These are phyloP conservation scores for Gymnorhina tibicen DNA, from an alignment of 2,113 vertebrate genomes.

Conservation along the genomic window DNA sequence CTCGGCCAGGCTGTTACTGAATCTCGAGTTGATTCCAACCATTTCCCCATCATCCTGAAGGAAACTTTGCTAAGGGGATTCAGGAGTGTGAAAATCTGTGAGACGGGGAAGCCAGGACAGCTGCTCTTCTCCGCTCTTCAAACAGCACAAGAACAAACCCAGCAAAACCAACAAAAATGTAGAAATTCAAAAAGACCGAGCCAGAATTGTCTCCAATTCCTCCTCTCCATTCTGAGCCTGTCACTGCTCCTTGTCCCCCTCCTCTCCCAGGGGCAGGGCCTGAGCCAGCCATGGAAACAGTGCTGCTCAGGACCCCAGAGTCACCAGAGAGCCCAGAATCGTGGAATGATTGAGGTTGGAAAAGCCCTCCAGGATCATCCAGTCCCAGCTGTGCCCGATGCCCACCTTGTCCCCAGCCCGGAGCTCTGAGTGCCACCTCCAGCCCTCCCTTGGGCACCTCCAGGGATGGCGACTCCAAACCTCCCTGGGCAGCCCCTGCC, in stretches of 20 bases:
- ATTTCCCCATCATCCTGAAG: neutral
- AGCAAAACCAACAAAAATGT: accelerated
- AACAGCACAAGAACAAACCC: neutral
- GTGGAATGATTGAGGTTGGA: accelerated
- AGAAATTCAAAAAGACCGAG: accelerated
- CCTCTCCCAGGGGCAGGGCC: neutral
- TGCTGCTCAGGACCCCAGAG: neutral
- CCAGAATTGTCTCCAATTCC: neutral
- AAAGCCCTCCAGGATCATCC: accelerated
- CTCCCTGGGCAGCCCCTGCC: neutral
- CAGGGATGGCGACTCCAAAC: neutral
- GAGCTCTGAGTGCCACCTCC: neutral
- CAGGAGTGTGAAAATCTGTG: neutral
- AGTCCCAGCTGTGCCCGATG: accelerated
- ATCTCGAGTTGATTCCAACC: neutral
- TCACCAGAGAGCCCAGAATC: too few species aligned
- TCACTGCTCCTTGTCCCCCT: neutral
- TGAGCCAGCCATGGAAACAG: neutral
- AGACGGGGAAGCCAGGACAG: neutral
- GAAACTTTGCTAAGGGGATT: neutral
- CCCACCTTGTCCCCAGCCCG: neutral
- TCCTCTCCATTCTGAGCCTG: neutral
- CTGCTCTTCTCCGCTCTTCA: neutral
- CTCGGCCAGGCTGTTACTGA: neutral
- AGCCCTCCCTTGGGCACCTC: neutral